Conservation (phyloP, 2,888 invertebrate species). For the Balanococcus diminutus region DNA sequence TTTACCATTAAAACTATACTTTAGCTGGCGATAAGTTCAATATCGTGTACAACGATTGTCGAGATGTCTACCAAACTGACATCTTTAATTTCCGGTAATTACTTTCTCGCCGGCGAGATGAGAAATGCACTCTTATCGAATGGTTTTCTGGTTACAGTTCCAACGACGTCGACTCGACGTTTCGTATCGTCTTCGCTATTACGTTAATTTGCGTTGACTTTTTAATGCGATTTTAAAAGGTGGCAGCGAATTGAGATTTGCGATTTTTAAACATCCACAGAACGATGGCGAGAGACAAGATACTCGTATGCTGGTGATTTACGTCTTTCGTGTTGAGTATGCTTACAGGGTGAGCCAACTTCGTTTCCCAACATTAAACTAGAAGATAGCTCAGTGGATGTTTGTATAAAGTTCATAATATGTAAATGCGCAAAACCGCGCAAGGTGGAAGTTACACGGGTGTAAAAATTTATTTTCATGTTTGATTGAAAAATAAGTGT, state of each 20-base stretch:
- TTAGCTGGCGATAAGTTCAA: neutral
- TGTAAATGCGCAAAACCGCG: too few relatives aligned
- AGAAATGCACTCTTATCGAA: neutral
- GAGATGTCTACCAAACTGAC: neutral
- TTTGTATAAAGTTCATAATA: too few relatives aligned
- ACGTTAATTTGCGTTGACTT: neutral
- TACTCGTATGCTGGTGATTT: too few relatives aligned
- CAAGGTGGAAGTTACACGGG: too few relatives aligned
- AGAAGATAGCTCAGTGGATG: too few relatives aligned
- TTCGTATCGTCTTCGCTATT: neutral
- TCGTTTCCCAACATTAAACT: too few relatives aligned
- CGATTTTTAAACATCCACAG: too few relatives aligned
- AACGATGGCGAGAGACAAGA: too few relatives aligned
- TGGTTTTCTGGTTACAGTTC: slow-evolving; percentile 25
- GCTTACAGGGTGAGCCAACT: too few relatives aligned
- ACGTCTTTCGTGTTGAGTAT: too few relatives aligned
- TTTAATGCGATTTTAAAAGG: slow-evolving; percentile 33
- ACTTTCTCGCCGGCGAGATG: slow-evolving; percentile 22
- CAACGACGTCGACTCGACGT: neutral
- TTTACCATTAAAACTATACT: slow-evolving; percentile 8
- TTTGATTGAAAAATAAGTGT: too few relatives aligned
- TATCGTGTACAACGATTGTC: neutral
- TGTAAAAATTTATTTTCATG: too few relatives aligned
- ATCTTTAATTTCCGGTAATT: slow-evolving; percentile 36
- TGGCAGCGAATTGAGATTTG: neutral